Evolutionary conservation across 2,113 vertebrate genomes (phyloP), one percentile per base, ranked within the genome.

Genomic region (Saccopteryx leptura): DNA sequence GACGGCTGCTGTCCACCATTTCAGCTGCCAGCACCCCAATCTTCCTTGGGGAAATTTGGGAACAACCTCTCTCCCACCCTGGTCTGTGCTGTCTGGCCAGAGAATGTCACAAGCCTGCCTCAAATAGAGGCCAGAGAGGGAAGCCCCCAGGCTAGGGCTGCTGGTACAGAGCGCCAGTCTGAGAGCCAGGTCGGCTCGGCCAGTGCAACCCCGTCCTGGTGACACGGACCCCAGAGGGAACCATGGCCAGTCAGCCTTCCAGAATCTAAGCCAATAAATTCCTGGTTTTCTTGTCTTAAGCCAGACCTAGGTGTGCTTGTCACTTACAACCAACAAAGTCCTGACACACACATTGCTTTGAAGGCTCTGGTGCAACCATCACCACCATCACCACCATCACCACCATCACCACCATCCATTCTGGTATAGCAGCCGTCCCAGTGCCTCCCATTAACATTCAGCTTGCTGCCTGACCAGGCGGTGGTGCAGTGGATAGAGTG

Each of bases 401-500:
- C 39, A 39, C 39, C 39, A 39, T 39, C 39, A 39, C 39, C 39
- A 39, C 39, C 39, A 39, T 39, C 39, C 39, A 39, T 39, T 26
- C 52, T 9, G 5, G 4, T 4, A 31, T 24, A 31, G 72, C 24
- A 23, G 46, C n/a, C 26, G 9, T 12, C 19, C 65, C 4, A 1
- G 13, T 0, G 0, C 15, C 26, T 50, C 33, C 33, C 0, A 0
- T 9, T 0, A 13, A 28, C 17, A 24, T 4, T 71, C 48, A 7
- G 33, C 9, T 3, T 1, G 8, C 28, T 7, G 21, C n/a, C n/a
- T n/a, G n/a, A n/a, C n/a, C n/a, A n/a, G n/a, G n/a, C n/a, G n/a
- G n/a, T n/a, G n/a, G n/a, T n/a, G n/a, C n/a, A n/a, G n/a, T n/a
- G n/a, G n/a, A n/a, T n/a, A n/a, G n/a, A n/a, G n/a, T n/a, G n/a